Base-by-base conservation (phyloP, 2,113 vertebrate species). In the Hassar affinis region DNA sequence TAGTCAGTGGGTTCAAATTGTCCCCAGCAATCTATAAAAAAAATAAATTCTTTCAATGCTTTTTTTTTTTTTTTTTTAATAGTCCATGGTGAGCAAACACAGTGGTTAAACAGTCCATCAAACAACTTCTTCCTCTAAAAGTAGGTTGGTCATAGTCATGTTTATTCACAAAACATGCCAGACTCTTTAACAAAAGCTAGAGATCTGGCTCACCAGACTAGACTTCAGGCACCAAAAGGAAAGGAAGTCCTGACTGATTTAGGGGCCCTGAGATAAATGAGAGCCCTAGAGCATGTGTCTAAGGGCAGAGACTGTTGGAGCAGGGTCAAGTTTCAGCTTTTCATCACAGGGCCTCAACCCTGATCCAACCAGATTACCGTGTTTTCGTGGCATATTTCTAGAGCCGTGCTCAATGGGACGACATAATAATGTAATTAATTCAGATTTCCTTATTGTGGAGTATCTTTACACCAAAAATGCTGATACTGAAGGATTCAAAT, bases 121-220 rank as follows among this genome's bases (percentile, higher is more conserved):
- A n/a, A 27, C 10, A 9, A 42, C 25, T 72, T n/a, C 68, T 47
- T 45, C 68, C 68, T n/a, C 4, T 72, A 25, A 47, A 47, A n/a
- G 20, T 47, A 47, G 69, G 8, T 49, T 12, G 22, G 27, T 47
- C 12, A 49, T 72, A 27, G 42, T 51, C 71, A 20, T 74, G 47
- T 51, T 72, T 74, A 51, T 30, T 74, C 45, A 74, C 22, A 27
- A 72, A 71, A 47, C 68, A 47, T n/a, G n/a, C 69, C 45, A 74
- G n/a, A 30, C 25, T 74, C 47, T 71, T 71, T 72, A 72, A 72
- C 22, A 49, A 47, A 72, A 71, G 68, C 9, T 72, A n/a, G 20
- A 42, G 4, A 42, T 25, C 66, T 71, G 68, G 38, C 68, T 45
- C 62, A 20, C 33, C 22, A 45, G 38, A 45, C 68, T 12, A 45